A percentile compares a stretch with the other conserved stretches of the same genome.
phyloP scores from a whole-genome alignment of 2,888 invertebrate genomes.

The Cremastobaeus sp. region DNA sequence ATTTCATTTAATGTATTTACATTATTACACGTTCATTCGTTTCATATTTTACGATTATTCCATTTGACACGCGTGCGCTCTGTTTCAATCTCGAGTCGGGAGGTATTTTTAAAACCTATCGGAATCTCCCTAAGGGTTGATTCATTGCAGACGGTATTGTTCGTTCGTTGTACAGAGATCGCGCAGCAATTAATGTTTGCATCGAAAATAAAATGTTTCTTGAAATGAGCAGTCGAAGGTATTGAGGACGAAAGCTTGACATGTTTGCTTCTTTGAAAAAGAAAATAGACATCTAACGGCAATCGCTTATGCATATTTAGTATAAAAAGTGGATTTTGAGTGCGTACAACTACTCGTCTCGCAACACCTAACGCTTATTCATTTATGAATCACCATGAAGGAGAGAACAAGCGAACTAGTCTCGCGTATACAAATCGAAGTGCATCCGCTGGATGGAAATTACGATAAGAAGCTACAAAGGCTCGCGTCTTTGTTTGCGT shows the following conservation, averaged over 20 bases:
- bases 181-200: not conserved
- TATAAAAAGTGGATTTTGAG: not conserved
- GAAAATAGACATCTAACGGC: no score
- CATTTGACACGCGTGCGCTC: not conserved
- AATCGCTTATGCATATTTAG: not conserved
- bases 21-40: conserved; percentile 1
- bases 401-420: not conserved
- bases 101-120: conserved; percentile 26
- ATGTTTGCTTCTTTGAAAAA: no score
- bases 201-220: not conserved
- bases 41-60: conserved; percentile 11
- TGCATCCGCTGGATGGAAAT: conserved; percentile 29
- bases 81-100: no score
- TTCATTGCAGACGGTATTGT: no score
- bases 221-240: no score
- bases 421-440: not conserved
- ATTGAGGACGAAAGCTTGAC: no score
- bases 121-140: conserved; percentile 31
- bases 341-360: not conserved
- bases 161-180: no score
- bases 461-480: conserved; percentile 26
- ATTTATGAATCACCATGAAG: not conserved
- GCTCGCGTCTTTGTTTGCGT: conserved; percentile 23
- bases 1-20: not conserved
- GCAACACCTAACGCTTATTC: not conserved